phyloP scores from a whole-genome alignment of 2,797 vertebrate species.

The Typhlichthys eigenmanni region DNA sequence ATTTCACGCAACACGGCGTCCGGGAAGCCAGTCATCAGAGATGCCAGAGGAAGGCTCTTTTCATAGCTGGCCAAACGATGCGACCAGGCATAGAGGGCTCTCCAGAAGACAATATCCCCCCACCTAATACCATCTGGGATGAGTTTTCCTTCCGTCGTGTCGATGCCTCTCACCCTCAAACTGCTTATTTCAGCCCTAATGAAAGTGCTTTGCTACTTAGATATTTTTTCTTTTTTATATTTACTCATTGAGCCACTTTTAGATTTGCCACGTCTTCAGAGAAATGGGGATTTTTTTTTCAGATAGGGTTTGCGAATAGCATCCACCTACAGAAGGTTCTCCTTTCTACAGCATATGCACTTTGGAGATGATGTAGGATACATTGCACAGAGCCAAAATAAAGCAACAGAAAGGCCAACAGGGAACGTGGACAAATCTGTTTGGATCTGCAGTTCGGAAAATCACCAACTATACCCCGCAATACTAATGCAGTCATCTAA shows the following conservation, averaged over 20 bases:
- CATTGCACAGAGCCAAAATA: conserved; percentile 36
- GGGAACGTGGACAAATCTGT: conserved; percentile 50
- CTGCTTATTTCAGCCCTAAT: conserved; percentile 44
- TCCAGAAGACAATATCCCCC: conserved; percentile 69
- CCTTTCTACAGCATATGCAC: conserved; percentile 20
- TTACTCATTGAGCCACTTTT: conserved; percentile 11
- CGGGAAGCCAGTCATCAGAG: conserved; percentile 68
- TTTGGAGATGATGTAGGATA: conserved; percentile 25
- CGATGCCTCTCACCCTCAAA: conserved; percentile 45
- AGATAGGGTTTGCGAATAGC: conserved; percentile 17
- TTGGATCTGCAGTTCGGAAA: conserved; percentile 46
- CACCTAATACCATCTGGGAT: conserved; percentile 67
- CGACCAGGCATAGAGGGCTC: conserved; percentile 63
- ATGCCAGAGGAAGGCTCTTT: conserved; percentile 65
- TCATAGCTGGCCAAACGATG: conserved; percentile 66
- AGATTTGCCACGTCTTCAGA: conserved; percentile 21
- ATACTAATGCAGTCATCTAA: conserved; percentile 23
- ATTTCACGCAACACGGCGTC: conserved; percentile 73
- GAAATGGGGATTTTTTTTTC: background rate
- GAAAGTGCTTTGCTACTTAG: conserved; percentile 28
- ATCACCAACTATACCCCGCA: conserved; percentile 31
- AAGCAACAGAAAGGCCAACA: conserved; percentile 35
- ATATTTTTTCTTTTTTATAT: background rate
- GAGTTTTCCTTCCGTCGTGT: conserved; percentile 45
- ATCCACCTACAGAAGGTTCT: conserved; percentile 11